Base-by-base conservation (phyloP, 2,888 invertebrate species). In the Halocaridina rubra region DNA sequence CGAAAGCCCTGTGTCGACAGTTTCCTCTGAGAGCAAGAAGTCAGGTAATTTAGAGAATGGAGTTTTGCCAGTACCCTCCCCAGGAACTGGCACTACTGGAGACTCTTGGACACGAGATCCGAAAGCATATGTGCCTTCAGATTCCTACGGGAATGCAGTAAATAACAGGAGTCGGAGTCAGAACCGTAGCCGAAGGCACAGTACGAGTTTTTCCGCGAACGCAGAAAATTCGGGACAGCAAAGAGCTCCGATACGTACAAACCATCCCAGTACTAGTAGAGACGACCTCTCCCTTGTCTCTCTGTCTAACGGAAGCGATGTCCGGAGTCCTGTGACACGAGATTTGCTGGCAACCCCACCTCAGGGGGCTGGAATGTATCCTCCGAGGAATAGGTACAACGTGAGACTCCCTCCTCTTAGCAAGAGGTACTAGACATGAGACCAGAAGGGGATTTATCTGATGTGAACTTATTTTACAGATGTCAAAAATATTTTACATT, bases 221-320 rank as follows among this genome's bases (percentile, higher is more conserved):
- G 19, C 77, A 77, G 77, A 77, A n/a, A 77, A 29, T 13, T 57
- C 77, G 3, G 82, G 82, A 10, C 82, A 84, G 46, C 82, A 84
- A 39, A 57, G 82, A 22, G 78, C 82, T n/a, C 78, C 82, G 0
- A 57, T 84, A 13, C 71, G 82, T 19, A 78, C 78, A 29, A 22
- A 61, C 29, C 69, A 77, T 29, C 81, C 86, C 19, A 74, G 74
- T 16, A 76, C 4, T 32, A 59, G 80, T 30, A 77, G 81, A 61
- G 87, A 87, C 32, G 87, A 87, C 32, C 81, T 87, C n/a, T 84
- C 87, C 8, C 76, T 87, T 19, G 71, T 87, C 22, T 85, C 81
- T 24, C 29, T 87, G 16, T 76, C 87, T 39, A 85, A 81, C 30
- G 78, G 78, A 3, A 78, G 76, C 33, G 85, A 85, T 59, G 71